Evolutionary conservation across 2,888 invertebrate genomes (phyloP).

Genomic region (Philaethria dido): DNA sequence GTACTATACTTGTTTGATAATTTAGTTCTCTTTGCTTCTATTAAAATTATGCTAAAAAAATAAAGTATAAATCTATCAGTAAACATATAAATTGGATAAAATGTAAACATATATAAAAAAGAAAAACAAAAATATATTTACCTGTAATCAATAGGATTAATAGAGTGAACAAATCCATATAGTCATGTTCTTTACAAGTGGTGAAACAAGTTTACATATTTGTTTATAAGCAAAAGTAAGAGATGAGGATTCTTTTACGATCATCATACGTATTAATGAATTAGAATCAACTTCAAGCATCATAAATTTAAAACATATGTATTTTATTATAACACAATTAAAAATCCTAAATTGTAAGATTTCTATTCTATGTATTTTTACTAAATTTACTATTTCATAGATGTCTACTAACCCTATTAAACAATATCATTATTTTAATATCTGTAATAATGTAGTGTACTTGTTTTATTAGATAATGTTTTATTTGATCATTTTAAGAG

Average conservation of each 20-base stretch:
- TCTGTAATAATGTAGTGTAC: too few relatives aligned
- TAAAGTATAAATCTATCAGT: conserved; percentile 3
- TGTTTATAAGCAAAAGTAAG: conserved; percentile 55
- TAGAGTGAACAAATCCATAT: conserved; percentile 65
- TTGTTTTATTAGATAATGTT: neutral
- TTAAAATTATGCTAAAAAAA: conserved; percentile 67
- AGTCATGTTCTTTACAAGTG: conserved; percentile 56
- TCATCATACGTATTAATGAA: conserved; percentile 32
- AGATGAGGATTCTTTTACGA: conserved; percentile 50
- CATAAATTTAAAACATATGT: neutral
- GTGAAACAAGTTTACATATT: conserved; percentile 62
- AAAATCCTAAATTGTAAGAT: neutral
- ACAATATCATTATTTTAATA: neutral
- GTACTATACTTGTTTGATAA: conserved; percentile 60
- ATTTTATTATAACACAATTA: neutral
- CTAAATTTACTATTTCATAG: neutral
- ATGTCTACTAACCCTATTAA: neutral
- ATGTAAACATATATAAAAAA: neutral
- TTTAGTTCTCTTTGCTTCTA: conserved; percentile 53
- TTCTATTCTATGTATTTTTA: neutral
- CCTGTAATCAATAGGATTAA: conserved; percentile 70
- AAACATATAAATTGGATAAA: neutral
- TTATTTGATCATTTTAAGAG: neutral
- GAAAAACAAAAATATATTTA: conserved; percentile 45
- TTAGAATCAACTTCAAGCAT: conserved; percentile 25